Base-by-base conservation (phyloP, 2,888 invertebrate species). In the Folsomia manolachei region DNA sequence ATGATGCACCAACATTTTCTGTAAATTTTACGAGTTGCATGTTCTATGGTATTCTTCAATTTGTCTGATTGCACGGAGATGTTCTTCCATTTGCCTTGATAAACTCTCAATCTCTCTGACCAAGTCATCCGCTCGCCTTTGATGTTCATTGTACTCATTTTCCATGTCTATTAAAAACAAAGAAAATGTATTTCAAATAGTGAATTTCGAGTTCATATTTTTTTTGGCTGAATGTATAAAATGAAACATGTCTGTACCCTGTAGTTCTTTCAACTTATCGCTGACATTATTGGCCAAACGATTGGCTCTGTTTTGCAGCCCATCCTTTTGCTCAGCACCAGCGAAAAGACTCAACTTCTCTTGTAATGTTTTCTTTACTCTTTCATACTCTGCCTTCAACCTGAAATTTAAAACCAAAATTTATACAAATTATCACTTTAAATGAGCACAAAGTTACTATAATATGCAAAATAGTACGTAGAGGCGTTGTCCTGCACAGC, bases 271-370 rank as follows among this genome's bases (percentile, higher is more conserved):
- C 25, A 91, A 85, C 83, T 92, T 92, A 72, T 87, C 88, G 81
- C 89, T 89, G 1, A 93, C 93, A 78, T 90, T 90, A 73, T 90
- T 90, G 1, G 94, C 93, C 24, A 97, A 86, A 81, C 90, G 89
- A 53, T 92, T 90, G 0, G 97, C 96, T 76, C 91, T 88, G 79
- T 90, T 89, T 70, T 93, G 86, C 70, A 97, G 85, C 60, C 87
- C 85, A 82, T 92, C 94, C 72, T 91, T 87, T 75, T 89, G 89
- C 80, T 94, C 90, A 0, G 93, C 91, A 75, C 88, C 89, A 68
- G 90, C 90, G 7, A 94, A 94, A 80, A 89, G 89, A 78, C 88
- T 88, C 1, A 91, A 90, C 75, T 92, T 90, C 72, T 88, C 86
- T 63, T 90, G 88, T 23, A 97, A 86, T 26, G 90, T 88, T 74